Evolutionary conservation across 2,797 vertebrate genomes (phyloP).

Genomic region (Pelodytes ibericus): DNA sequence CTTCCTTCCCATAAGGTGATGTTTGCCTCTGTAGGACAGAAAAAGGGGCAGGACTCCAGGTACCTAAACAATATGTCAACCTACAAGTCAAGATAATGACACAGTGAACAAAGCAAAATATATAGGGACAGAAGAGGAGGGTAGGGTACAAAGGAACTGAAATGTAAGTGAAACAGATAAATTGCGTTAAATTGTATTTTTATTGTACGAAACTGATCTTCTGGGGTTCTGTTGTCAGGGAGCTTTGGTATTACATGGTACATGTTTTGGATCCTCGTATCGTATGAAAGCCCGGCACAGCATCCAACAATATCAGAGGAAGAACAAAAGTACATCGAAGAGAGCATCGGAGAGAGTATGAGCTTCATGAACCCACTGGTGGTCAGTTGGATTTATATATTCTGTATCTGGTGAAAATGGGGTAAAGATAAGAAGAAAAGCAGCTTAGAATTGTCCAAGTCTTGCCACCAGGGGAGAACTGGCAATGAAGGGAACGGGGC

Average conservation of each 20-base stretch:
- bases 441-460: not conserved
- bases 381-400: constrained; percentile 62
- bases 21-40: too few relatives aligned
- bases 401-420: not conserved
- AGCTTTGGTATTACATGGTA: constrained; percentile 89
- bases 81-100: too few relatives aligned
- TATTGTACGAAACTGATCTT: too few relatives aligned
- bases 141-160: too few relatives aligned
- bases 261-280: constrained; percentile 90
- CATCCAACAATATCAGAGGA: constrained; percentile 89
- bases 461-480: too few relatives aligned
- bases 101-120: too few relatives aligned
- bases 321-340: constrained; percentile 88
- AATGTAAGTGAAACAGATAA: too few relatives aligned
- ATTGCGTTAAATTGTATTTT: not conserved
- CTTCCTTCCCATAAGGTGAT: too few relatives aligned
- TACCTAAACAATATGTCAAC: too few relatives aligned
- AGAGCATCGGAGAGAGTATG: constrained; percentile 83
- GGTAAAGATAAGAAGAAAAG: not conserved
- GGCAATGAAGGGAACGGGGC: too few relatives aligned
- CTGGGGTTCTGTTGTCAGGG: constrained; percentile 67
- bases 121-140: too few relatives aligned
- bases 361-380: constrained; percentile 83
- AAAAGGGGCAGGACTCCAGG: too few relatives aligned
- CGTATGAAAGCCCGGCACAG: constrained; percentile 87